Conservation (phyloP, 2,113 vertebrate species). For the Mionectes macconnelli region DNA sequence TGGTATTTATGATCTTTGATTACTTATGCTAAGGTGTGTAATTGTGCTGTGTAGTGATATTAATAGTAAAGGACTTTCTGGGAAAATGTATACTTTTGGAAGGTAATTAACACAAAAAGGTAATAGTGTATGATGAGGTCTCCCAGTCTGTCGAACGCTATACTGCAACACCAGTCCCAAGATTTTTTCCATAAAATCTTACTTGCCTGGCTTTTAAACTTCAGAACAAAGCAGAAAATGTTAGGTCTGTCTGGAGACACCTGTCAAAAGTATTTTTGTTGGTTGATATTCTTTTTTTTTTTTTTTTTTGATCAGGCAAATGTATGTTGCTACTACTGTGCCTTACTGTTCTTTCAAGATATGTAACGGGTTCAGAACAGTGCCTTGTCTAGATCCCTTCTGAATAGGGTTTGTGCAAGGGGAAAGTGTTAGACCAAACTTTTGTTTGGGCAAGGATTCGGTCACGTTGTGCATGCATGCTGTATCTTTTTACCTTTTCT, state of each 20-base stretch:
- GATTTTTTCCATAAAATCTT: neutral
- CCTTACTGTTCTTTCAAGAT: neutral
- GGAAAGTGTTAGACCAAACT: neutral
- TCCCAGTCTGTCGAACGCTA: too few relatives aligned
- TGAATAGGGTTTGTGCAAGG: neutral
- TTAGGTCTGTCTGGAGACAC: neutral
- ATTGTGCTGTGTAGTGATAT: neutral
- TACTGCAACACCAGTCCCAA: rapidly evolving
- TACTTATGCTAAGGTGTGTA: neutral
- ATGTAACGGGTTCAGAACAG: neutral
- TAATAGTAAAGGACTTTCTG: neutral
- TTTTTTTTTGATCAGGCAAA: neutral
- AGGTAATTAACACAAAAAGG: neutral
- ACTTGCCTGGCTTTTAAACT: neutral
- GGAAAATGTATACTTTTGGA: neutral
- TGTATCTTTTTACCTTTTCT: neutral
- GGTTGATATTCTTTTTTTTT: too few relatives aligned
- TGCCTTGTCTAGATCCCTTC: neutral
- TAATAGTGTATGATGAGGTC: neutral
- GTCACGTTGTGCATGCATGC: rapidly evolving
- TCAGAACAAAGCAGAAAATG: neutral
- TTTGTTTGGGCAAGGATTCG: neutral
- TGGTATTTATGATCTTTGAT: neutral
- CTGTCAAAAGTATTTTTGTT: too few relatives aligned
- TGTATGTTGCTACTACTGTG: neutral